Percentiles rank a stretch among this genome's conserved stretches.
Conservation (phyloP, 2,888 invertebrate species). For the Apamea anceps region DNA sequence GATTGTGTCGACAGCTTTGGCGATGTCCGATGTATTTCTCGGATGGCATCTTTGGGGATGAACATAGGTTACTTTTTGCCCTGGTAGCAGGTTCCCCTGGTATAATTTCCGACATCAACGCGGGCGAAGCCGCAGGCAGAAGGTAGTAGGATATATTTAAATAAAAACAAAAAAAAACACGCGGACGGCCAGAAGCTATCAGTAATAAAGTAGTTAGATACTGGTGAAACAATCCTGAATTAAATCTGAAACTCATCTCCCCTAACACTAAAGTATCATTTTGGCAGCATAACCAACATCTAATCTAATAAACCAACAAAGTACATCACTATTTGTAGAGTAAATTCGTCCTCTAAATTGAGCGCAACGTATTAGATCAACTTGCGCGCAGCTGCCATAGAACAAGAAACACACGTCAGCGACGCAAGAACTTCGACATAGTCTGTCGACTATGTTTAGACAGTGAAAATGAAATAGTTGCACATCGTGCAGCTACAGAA, state of each 20-base stretch:
- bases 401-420: constrained; percentile 12
- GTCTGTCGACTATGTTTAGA: constrained; percentile 37
- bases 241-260: background rate
- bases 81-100: too few species aligned
- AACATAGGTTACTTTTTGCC: too few species aligned
- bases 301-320: constrained; percentile 41
- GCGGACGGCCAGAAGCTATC: background rate
- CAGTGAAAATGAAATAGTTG: background rate
- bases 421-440: background rate
- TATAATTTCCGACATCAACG: too few species aligned
- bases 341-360: constrained; percentile 69
- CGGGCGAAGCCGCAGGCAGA: too few species aligned
- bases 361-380: constrained; percentile 76
- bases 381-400: constrained; percentile 65
- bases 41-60: too few species aligned
- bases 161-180: background rate
- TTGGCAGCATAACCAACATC: constrained; percentile 4
- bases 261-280: background rate
- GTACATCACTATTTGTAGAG: constrained; percentile 42
- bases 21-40: too few species aligned
- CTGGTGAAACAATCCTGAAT: background rate
- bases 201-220: background rate
- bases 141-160: background rate
- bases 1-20: too few species aligned
- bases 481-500: background rate